phyloP scores from a whole-genome alignment of 2,113 vertebrate genomes.

The Prolemur simus region DNA sequence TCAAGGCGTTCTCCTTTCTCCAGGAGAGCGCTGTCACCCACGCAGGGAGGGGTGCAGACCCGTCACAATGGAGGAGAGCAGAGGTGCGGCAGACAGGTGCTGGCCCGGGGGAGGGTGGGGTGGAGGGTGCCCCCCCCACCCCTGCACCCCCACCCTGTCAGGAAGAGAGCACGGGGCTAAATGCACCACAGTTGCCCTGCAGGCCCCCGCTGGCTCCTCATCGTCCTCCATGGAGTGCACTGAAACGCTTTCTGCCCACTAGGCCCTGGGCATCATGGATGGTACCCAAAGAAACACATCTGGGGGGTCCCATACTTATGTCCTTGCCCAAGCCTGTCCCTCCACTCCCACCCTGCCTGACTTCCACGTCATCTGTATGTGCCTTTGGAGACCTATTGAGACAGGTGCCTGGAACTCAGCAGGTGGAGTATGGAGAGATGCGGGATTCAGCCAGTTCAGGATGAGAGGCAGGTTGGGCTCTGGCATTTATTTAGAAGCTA shows the following conservation, averaged over 20 bases:
- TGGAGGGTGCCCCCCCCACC: background rate
- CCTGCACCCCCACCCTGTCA: background rate
- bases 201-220: background rate
- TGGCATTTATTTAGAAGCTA: background rate
- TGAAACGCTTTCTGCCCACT: background rate
- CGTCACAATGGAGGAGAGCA: background rate
- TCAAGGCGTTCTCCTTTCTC: background rate
- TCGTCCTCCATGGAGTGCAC: no score
- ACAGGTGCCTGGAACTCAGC: background rate
- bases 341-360: background rate
- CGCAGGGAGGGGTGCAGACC: background rate
- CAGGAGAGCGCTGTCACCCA: slow-evolving; percentile 29
- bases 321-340: background rate
- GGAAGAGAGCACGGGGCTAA: background rate
- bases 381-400: background rate
- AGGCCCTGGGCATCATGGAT: background rate
- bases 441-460: background rate
- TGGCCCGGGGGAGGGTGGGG: background rate
- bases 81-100: background rate
- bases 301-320: background rate
- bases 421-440: background rate
- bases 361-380: background rate
- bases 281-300: slow-evolving; percentile 63
- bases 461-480: background rate
- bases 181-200: background rate